Evolutionary conservation across 2,113 vertebrate species (phyloP), one percentile per base, ranked within the genome.

Genomic region (Clarias batrachus): DNA sequence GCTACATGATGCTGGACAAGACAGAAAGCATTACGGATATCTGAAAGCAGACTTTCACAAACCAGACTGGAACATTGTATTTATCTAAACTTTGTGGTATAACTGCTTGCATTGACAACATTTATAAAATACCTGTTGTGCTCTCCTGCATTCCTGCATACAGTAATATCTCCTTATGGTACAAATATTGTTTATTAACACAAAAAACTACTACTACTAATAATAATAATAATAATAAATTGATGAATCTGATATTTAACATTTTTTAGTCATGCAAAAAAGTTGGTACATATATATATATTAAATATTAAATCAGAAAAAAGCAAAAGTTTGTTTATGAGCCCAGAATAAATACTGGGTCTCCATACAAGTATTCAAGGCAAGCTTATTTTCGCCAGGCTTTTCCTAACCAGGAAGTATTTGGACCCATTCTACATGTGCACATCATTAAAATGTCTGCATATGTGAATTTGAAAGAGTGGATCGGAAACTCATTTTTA

Each of bases 401-500:
- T 27, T 57, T 77, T 63, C 19, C 4, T 70, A 84, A 48, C 59
- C 48, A 9, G 68, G 66, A 14, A 87, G 85, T 68, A 66, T 84
- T 89, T 68, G 1, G 11, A n/a, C 74, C 48, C 82, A 71, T 85
- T 77, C n/a, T 52, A 81, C n/a, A 77, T 85, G 59, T 86, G 79
- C 74, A 63, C 81, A 77, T 84, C 37, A 68, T 88, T 85, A 79
- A 78, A 87, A 37, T 66, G 85, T 85, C 77, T 73, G 62, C 82
- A 85, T 81, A 87, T 86, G 86, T 83, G 79, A 63, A 68, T 84
- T 77, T 59, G 63, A 82, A 70, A 84, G 70, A 70, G 70, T 56
- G 41, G 60, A 82, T 66, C 63, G 85, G 54, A 82, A 85, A 86
- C 78, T 85, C 27, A 85, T 86, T 82, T 90, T 87, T 87, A 85